Conservation (phyloP, 2,113 vertebrate genomes). For the Microtus pennsylvanicus region DNA sequence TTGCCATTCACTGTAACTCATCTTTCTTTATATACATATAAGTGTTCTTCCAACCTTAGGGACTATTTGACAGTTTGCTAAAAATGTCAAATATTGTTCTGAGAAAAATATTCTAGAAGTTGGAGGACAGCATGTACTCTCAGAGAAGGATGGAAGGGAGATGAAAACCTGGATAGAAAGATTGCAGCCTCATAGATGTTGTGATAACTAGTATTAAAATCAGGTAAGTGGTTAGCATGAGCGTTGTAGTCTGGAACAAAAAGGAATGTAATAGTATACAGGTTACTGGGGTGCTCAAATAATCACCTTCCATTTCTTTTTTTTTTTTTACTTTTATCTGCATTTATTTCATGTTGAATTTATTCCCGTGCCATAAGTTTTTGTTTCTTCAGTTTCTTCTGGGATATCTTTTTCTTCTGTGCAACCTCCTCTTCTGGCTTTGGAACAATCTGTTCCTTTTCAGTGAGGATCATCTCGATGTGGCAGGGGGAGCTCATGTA, state of each 20-base stretch:
- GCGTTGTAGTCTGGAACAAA: not conserved
- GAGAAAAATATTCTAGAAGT: slow-evolving; percentile 14
- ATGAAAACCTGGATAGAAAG: not conserved
- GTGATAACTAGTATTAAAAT: not conserved
- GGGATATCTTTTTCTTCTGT: too few relatives aligned
- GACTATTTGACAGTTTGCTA: slow-evolving; percentile 40
- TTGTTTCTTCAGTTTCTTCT: too few relatives aligned
- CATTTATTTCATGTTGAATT: too few relatives aligned
- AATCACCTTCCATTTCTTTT: slow-evolving; percentile 30
- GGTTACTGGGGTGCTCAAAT: not conserved
- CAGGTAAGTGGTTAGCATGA: slow-evolving; percentile 3
- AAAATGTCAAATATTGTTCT: slow-evolving; percentile 52
- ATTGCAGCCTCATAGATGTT: slow-evolving; percentile 1
- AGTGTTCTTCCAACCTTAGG: slow-evolving; percentile 17
- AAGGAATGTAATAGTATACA: slow-evolving; percentile 17
- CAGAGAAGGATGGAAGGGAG: not conserved
- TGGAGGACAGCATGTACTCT: slow-evolving; percentile 19
- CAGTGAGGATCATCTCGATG: too few relatives aligned
- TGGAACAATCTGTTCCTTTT: too few relatives aligned
- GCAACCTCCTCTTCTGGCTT: too few relatives aligned
- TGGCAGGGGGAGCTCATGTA: too few relatives aligned
- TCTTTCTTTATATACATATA: slow-evolving; percentile 19
- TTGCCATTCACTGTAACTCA: not conserved
- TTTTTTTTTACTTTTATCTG: too few relatives aligned
- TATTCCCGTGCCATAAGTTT: too few relatives aligned